Base-by-base conservation (phyloP, 2,888 invertebrate genomes). In the Neoaliturus tenellus region DNA sequence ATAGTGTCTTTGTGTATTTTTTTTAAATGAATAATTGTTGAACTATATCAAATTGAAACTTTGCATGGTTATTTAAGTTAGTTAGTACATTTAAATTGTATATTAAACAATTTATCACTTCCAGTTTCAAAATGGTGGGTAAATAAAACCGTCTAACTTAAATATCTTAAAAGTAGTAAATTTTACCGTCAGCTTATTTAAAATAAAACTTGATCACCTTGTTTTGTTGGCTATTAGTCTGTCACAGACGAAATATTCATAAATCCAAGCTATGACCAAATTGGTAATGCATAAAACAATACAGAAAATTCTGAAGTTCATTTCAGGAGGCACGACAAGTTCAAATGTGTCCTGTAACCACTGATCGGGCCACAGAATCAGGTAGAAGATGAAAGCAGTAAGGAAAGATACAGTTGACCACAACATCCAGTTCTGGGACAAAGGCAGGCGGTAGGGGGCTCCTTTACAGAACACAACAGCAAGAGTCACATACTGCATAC, bases 401-500 rank as follows among this genome's bases (percentile, higher is more conserved):
- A 31, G 12, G 17, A 20, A 3, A n/a, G 39, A 85, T 6, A 97
- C 91, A 48, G 95, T 94, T 0, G 93, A 88, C 88, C 97, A 93
- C 2, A 97, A 92, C 4, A 94, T 94, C 89, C 94, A 93, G 89
- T 98, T 98, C 0, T 96, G 95, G 87, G 95, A 93, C 28, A 98
- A 93, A 0, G 96, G 95, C 87, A 95, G 94, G 35, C 98, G 92
- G 89, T 98, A 98, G 0, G 98, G 98, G 8, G 95, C 94, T 0
- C 62, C 98, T 89, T 97, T 97, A 0, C 97, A 97, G 90, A 97
- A 98, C 0, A 96, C 95, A 85, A 98, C 93, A 0, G 98, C 97
- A 86, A 98, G 91, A 35, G 95, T 95, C 0, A 98, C 95, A 89
- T 98, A 98, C 89, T 98, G 98, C 90, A 97, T 97, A 89, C 96